Evolutionary conservation across 2,888 invertebrate genomes (phyloP), one percentile per base, ranked within the genome.

Genomic region (Diplolepis rosae): DNA sequence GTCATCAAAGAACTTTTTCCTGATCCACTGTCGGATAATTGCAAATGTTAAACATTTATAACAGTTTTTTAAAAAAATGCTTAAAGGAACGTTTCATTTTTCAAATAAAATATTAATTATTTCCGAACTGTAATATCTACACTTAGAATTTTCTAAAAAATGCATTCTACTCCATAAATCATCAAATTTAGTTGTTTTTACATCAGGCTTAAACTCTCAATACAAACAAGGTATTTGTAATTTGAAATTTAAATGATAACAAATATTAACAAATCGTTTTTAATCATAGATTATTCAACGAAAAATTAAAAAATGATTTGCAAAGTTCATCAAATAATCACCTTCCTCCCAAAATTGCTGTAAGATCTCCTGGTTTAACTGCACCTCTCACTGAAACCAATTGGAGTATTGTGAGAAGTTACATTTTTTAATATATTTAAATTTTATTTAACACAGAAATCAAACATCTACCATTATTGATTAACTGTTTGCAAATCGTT

Each of bases 1-100:
- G 94, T 92, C 95, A 97, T 95, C 65, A 97, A 89, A 0, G 97
- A 96, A 73, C 95, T 96, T 90, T 97, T 97, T 0, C 97, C 97
- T 13, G 96, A 95, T 13, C 97, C 97, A 89, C 95, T 95, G 88
- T 67, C 90, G 91, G 79, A 76, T 68, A 70, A 73, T 74, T 51
- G 54, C 39, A 35, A 65, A 52, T 32, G 54, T 24, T 52, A 54
- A 39, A 5, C 1, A 51, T 61, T 13, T 13, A 9, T 42, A 39
- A 65, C 18, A 48, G n/a, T 65, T 32, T 72, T 72, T 9, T 71
- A 69, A 15, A 39, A 18, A 24, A 4, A 18, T 45, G 52, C n/a
- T n/a, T n/a, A n/a, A n/a, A n/a, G n/a, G n/a, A n/a, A n/a, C n/a
- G n/a, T n/a, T n/a, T n/a, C n/a, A n/a, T n/a, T n/a, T n/a, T n/a